Evolutionary conservation across 92 coral and sea anemone genomes (phyloP).

Genomic region (Bergia puertoricense): DNA sequence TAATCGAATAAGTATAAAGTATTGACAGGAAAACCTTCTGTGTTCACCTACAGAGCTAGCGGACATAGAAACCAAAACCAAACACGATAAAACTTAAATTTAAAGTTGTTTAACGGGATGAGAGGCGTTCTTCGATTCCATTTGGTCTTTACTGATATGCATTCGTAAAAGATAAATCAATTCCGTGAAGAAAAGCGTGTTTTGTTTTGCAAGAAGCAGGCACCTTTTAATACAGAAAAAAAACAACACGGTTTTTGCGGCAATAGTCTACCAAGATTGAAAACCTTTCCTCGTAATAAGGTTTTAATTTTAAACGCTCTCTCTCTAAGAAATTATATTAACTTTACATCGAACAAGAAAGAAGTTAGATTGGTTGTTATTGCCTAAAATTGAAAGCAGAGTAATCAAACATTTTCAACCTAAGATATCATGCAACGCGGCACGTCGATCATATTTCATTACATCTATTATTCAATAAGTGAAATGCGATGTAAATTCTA

Average conservation of each 20-base stretch:
- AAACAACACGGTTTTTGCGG: slow-evolving; percentile 35
- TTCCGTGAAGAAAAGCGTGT: slow-evolving; percentile 37
- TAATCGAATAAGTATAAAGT: slow-evolving; percentile 27
- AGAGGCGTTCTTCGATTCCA: slow-evolving; percentile 1
- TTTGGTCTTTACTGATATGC: not conserved
- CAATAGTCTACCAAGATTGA: slow-evolving; percentile 9
- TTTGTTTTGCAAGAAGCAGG: slow-evolving; percentile 28
- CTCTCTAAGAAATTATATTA: not conserved
- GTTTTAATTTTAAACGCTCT: not conserved
- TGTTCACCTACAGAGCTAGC: slow-evolving; percentile 1
- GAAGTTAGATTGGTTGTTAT: slow-evolving; percentile 12
- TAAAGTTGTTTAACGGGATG: not conserved
- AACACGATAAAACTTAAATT: not conserved
- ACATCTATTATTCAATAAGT: slow-evolving; percentile 43
- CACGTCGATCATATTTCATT: slow-evolving; percentile 37
- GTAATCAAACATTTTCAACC: slow-evolving; percentile 17
- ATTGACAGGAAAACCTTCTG: slow-evolving; percentile 1
- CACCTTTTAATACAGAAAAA: slow-evolving; percentile 23
- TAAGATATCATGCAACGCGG: slow-evolving; percentile 41
- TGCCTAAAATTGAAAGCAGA: slow-evolving; percentile 1
- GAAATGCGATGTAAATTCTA: slow-evolving; percentile 44
- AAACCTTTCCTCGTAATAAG: not conserved
- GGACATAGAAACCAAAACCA: slow-evolving; percentile 10
- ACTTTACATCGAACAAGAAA: slow-evolving; percentile 11
- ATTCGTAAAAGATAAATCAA: slow-evolving; percentile 28